These are phyloP conservation scores for Lagopus muta DNA, from an alignment of 2,113 vertebrate genomes.

Conservation along the genomic window DNA sequence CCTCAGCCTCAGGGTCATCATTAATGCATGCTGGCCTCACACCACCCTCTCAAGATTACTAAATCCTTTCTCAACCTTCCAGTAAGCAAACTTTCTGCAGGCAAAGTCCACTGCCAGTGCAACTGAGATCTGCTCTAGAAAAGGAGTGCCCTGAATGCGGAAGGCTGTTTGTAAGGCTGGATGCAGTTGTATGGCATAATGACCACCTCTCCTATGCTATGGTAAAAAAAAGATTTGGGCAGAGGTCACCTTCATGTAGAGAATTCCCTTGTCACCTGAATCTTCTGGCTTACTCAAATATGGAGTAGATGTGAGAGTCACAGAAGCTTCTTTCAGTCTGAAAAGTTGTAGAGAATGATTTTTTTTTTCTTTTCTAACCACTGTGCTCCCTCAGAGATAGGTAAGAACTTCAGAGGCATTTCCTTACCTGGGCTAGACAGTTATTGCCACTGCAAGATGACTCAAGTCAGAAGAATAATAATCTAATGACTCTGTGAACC, in stretches of 20 bases:
- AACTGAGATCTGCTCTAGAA: neutral
- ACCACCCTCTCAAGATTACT: conserved; percentile 1
- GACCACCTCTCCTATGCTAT: neutral
- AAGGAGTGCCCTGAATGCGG: neutral
- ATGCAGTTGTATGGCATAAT: neutral
- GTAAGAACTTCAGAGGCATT: neutral
- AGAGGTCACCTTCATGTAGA: neutral
- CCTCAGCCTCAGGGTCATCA: conserved; percentile 35
- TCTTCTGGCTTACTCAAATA: neutral
- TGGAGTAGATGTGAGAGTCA: neutral
- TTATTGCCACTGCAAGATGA: neutral
- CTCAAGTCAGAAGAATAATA: neutral
- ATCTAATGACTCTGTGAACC: neutral
- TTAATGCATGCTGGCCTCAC: conserved; percentile 59
- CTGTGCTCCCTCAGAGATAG: neutral
- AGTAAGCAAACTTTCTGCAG: conserved; percentile 33
- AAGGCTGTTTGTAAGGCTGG: neutral
- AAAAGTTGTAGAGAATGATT: neutral
- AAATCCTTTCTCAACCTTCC: neutral
- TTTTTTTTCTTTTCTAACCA: neutral
- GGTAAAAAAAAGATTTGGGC: neutral
- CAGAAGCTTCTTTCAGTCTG: neutral
- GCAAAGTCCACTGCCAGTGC: neutral
- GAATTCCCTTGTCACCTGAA: neutral
- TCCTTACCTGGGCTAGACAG: neutral